phyloP scores from a whole-genome alignment of 2,888 invertebrate genomes.

The Diaprepes abbreviatus region DNA sequence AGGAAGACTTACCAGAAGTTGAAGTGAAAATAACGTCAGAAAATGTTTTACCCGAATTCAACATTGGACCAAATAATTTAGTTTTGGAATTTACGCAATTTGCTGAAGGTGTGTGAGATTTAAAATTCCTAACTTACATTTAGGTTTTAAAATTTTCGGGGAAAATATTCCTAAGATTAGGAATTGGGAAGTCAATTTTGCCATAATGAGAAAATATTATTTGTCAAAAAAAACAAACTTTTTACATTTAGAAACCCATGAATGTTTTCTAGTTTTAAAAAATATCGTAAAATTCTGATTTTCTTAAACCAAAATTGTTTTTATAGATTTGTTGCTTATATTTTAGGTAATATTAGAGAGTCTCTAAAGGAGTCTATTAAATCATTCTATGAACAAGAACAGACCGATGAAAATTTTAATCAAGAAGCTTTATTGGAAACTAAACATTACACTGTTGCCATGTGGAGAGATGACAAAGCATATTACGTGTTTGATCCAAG shows the following conservation, averaged over 20 bases:
- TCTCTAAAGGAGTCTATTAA: constrained; percentile 51
- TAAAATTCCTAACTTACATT: too few species aligned
- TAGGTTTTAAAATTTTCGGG: too few species aligned
- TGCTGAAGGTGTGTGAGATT: constrained; percentile 55
- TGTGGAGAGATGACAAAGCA: constrained; percentile 62
- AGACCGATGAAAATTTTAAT: constrained; percentile 47
- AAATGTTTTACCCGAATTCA: constrained; percentile 61
- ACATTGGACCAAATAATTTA: constrained; percentile 63
- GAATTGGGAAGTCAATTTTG: too few species aligned
- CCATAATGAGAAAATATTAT: too few species aligned
- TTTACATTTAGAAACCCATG: too few species aligned
- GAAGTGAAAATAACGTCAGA: constrained; percentile 56
- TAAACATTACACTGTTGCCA: constrained; percentile 57
- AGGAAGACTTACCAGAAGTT: constrained; percentile 40
- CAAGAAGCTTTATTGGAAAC: constrained; percentile 58
- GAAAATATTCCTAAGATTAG: neutral
- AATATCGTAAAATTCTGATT: too few species aligned
- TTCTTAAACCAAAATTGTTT: too few species aligned
- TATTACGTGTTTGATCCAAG: constrained; percentile 64
- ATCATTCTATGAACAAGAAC: constrained; percentile 48
- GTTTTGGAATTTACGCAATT: constrained; percentile 51
- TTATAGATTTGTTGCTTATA: too few species aligned
- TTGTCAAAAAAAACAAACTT: too few species aligned
- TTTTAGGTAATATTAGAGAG: constrained; percentile 52
- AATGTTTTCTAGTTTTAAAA: too few species aligned